phyloP scores from a whole-genome alignment of 2,113 vertebrate genomes.

The Chinchilla lanigera region DNA sequence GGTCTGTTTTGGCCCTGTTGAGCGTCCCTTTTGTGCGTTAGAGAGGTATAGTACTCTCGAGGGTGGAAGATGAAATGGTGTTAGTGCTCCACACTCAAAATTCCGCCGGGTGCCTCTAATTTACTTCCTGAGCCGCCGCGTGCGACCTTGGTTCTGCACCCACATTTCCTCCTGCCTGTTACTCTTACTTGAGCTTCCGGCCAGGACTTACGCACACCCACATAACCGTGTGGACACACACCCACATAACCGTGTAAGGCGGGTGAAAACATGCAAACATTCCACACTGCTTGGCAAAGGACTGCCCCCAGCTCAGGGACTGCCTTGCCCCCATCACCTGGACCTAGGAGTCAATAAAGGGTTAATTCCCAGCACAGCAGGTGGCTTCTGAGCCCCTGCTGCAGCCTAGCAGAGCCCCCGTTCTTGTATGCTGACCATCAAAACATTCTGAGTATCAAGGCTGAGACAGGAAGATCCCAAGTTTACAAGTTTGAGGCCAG shows the following conservation, averaged over 20 bases:
- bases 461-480: not conserved
- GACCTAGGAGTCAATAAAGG: not conserved
- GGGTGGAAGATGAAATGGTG: not conserved
- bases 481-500: not conserved
- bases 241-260: fast-evolving
- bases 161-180: not conserved
- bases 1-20: not conserved
- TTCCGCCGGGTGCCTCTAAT: not conserved
- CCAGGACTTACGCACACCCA: not conserved
- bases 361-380: not conserved
- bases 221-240: not conserved
- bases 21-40: not conserved
- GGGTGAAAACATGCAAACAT: not conserved
- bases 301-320: no score
- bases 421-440: not conserved
- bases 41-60: not conserved
- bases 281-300: not conserved
- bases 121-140: fast-evolving
- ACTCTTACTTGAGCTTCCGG: fast-evolving
- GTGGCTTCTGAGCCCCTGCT: not conserved
- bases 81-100: not conserved
- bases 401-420: not conserved
- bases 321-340: no score
- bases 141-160: fast-evolving
- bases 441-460: not conserved